Conservation (phyloP, 1,140 invertebrate genomes). For the Drosophila nannoptera region DNA sequence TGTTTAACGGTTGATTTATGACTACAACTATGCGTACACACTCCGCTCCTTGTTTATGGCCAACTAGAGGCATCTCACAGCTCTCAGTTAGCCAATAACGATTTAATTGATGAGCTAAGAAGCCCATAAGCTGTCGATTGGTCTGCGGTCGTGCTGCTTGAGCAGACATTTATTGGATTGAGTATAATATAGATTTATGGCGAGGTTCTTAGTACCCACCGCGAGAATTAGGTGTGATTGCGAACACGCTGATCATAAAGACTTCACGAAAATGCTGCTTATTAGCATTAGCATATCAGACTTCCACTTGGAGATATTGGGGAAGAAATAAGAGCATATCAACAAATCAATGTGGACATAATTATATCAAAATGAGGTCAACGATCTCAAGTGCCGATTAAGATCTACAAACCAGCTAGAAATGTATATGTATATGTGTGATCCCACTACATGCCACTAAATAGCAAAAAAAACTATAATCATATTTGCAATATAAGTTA, state of each 20-base stretch:
- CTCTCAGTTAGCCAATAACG: conserved; percentile 26
- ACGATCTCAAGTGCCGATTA: no score
- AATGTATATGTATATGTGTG: no score
- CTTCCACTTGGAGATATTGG: no score
- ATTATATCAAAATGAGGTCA: no score
- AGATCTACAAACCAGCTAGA: no score
- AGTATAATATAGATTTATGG: neutral
- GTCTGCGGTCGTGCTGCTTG: conserved; percentile 1
- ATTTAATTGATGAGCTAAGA: conserved; percentile 28
- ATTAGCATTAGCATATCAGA: no score
- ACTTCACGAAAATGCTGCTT: no score
- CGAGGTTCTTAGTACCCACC: neutral
- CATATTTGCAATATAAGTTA: neutral
- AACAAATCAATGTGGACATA: no score
- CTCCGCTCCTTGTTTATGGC: neutral
- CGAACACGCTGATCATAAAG: no score
- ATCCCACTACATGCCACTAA: no score
- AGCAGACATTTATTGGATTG: neutral
- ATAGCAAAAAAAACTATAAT: no score
- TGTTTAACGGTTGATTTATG: conserved; percentile 59
- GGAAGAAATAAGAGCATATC: no score
- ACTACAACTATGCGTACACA: conserved; percentile 12
- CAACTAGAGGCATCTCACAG: neutral
- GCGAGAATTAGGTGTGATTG: neutral
- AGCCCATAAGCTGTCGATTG: conserved; percentile 2